phyloP scores from a whole-genome alignment of 1,140 invertebrate species.

The Trachelipus rathkii region DNA sequence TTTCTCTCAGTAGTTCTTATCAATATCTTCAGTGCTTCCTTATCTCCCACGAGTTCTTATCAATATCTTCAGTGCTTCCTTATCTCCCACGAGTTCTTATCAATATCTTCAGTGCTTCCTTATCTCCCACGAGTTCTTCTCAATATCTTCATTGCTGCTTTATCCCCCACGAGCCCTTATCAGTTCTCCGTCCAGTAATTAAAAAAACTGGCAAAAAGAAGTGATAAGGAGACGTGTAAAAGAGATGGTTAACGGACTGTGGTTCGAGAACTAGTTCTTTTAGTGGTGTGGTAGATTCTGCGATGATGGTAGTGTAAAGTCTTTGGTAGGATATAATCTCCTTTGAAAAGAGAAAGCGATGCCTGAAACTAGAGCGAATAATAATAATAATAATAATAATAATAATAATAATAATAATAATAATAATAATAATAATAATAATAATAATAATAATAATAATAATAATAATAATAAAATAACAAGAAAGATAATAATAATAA shows the following conservation, averaged over 20 bases:
- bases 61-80: neutral
- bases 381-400: no score
- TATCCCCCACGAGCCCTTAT: slow-evolving; percentile 39
- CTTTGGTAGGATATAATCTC: no score
- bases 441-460: no score
- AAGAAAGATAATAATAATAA: no score
- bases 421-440: no score
- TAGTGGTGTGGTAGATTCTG: neutral
- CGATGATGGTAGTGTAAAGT: no score
- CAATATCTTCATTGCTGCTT: slow-evolving; percentile 26
- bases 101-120: neutral
- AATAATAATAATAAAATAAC: no score
- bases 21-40: neutral
- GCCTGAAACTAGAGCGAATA: no score
- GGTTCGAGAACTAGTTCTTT: neutral
- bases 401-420: no score
- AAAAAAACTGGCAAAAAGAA: slow-evolving; percentile 41
- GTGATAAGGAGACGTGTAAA: slow-evolving; percentile 38
- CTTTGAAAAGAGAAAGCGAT: no score
- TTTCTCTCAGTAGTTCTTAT: neutral
- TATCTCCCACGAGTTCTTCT: neutral
- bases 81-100: neutral
- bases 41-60: neutral
- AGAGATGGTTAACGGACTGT: slow-evolving; percentile 19
- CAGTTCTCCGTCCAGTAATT: slow-evolving; percentile 42